Base-by-base conservation (phyloP, 2,113 vertebrate genomes). In the Onychostruthus taczanowskii region DNA sequence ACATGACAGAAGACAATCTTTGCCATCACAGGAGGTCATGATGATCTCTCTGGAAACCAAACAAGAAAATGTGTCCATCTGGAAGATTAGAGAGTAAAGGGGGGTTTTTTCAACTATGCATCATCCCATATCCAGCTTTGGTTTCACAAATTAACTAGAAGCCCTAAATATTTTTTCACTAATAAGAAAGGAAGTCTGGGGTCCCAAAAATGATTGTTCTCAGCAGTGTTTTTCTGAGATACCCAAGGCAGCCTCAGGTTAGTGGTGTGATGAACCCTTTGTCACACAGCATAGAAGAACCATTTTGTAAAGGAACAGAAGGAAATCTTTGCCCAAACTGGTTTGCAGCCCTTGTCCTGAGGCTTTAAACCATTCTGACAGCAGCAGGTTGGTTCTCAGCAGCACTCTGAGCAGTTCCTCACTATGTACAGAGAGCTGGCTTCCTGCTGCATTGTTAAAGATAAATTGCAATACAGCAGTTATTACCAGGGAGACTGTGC, bases 91-190 rank as follows among this genome's bases (percentile, higher is more conserved):
- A 63, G 18, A 67, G 4, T 55, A 44, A 50, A 24, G 9, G 1
- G 3, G 0, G 0, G 3, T 17, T 87, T 53, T 84, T 59, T 16
- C 56, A 92, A 27, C 13, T 27, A 16, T n/a, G 20, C 16, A 31
- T 11, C 0, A 3, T 55, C 20, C 37, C 5, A 26, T 43, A 47
- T 35, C 9, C 41, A 66, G 27, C 31, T 83, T 77, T 2, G 0
- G 11, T 49, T 35, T 47, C 23, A 27, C n/a, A 16, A 69, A 70
- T 27, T 12, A 87, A 64, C 27, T 68, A 33, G 19, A 73, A 87
- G 19, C 7, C 15, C 13, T 61, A 39, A 50, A 59, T 14, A 24
- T 11, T 69, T 82, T 49, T 64, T 41, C 24, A 46, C 10, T 55
- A 43, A 24, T 53, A 52, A 16, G 2, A 53, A 13, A 62, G 8